Evolutionary conservation across 1,140 invertebrate genomes (phyloP).

Genomic region (Drosophila pallidifrons): DNA sequence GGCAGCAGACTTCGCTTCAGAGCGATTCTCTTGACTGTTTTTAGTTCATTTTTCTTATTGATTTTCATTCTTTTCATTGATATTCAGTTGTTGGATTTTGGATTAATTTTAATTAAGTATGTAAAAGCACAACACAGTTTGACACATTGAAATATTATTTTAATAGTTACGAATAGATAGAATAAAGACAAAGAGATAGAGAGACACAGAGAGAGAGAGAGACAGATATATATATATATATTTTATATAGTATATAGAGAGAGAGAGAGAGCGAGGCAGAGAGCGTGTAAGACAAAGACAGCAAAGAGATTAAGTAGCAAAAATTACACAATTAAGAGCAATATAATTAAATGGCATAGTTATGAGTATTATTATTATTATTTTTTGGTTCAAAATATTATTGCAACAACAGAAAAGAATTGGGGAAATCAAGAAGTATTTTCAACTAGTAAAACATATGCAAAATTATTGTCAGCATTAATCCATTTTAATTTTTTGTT

Average conservation of each 20-base stretch:
- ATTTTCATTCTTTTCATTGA: constrained; percentile 18
- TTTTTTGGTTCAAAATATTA: background rate
- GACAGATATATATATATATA: constrained; percentile 14
- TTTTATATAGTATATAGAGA: constrained; percentile 42
- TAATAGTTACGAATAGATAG: constrained; percentile 48
- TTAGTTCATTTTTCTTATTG: constrained; percentile 25
- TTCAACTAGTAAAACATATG: constrained; percentile 46
- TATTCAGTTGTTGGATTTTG: constrained; percentile 60
- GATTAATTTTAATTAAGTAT: constrained; percentile 60
- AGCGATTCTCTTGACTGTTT: constrained; percentile 48
- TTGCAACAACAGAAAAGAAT: constrained; percentile 16
- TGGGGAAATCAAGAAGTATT: constrained; percentile 25
- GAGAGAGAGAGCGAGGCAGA: constrained; percentile 40
- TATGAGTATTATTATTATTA: constrained; percentile 12
- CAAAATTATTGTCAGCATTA: constrained; percentile 22
- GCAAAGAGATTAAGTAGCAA: constrained; percentile 48
- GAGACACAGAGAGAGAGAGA: constrained; percentile 27
- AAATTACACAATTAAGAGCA: constrained; percentile 60
- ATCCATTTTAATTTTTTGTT: background rate
- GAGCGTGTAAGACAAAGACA: constrained; percentile 62
- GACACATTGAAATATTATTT: constrained; percentile 73
- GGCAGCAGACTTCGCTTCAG: constrained; percentile 18
- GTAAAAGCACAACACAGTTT: constrained; percentile 79
- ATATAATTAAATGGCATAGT: constrained; percentile 26
- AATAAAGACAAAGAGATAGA: constrained; percentile 37